Percentiles rank a stretch among this genome's conserved stretches.
phyloP scores from a whole-genome alignment of 1,140 invertebrate genomes.

The Bicyclus anynana region DNA sequence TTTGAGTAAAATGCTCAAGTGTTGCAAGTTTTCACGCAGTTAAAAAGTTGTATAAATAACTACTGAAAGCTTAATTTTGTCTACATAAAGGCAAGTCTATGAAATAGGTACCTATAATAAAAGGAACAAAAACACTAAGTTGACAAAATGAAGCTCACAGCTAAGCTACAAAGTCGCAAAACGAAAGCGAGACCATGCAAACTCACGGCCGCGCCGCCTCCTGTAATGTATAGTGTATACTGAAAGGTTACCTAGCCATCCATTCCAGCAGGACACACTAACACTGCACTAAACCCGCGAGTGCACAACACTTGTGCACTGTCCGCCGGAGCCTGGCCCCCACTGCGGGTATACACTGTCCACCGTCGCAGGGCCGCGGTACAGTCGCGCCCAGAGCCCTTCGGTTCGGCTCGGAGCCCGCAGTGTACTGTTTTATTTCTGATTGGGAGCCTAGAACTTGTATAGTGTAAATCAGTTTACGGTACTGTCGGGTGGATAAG shows the following conservation, averaged over 20 bases:
- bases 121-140: too few species aligned
- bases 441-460: conserved; percentile 7
- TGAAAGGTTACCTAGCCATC: conserved; percentile 62
- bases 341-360: conserved; percentile 63
- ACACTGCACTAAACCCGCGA: conserved; percentile 55
- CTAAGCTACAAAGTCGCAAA: not conserved
- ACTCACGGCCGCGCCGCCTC: conserved; percentile 2
- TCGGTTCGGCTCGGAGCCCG: conserved; percentile 13
- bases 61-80: too few species aligned
- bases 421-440: conserved; percentile 12
- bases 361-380: conserved; percentile 59
- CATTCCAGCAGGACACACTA: conserved; percentile 47
- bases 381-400: conserved; percentile 52
- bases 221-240: conserved; percentile 2
- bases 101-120: not conserved
- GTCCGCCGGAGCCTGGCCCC: conserved; percentile 56
- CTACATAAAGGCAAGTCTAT: too few species aligned
- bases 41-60: too few species aligned
- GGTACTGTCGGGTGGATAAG: conserved; percentile 16
- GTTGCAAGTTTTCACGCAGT: too few species aligned
- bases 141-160: not conserved
- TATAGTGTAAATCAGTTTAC: conserved; percentile 21
- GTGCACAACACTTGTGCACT: too few species aligned
- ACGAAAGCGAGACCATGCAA: not conserved
- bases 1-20: too few species aligned